A percentile compares a stretch with the other conserved stretches of the same genome.
Evolutionary conservation across 2,113 vertebrate species (phyloP).

Genomic region (Chloebia gouldiae): DNA sequence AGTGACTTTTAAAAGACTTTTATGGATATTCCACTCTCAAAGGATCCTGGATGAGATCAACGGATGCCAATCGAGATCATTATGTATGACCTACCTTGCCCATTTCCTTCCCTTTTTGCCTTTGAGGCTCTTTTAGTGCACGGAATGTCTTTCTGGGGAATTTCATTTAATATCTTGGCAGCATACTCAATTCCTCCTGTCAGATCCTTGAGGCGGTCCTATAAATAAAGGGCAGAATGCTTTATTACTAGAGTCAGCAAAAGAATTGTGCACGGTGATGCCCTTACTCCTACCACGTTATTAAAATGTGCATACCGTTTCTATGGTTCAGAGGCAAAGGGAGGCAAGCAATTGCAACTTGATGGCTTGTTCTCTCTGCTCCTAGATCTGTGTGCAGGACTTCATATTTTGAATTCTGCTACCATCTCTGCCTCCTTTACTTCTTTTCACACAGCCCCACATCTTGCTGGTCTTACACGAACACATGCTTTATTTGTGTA

Average conservation of each 20-base stretch:
- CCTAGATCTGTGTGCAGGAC: not conserved
- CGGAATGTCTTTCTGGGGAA: constrained; percentile 72
- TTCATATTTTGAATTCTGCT: not conserved
- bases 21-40: constrained; percentile 6
- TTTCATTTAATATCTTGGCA: constrained; percentile 76
- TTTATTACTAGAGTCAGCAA: constrained; percentile 67
- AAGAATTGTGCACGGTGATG: constrained; percentile 55
- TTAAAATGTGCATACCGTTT: constrained; percentile 20
- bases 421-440: not conserved
- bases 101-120: constrained; percentile 62
- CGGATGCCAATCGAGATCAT: constrained; percentile 29
- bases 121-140: constrained; percentile 62
- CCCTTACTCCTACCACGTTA: constrained; percentile 15
- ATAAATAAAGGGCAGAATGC: constrained; percentile 71
- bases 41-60: constrained; percentile 52
- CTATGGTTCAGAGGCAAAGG: not conserved
- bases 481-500: not conserved
- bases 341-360: not conserved
- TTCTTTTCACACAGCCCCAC: not conserved
- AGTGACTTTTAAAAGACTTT: constrained; percentile 44
- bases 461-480: not conserved
- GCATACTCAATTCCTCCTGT: constrained; percentile 69
- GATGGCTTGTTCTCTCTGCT: not conserved
- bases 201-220: constrained; percentile 69
- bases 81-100: constrained; percentile 70